phyloP scores from a whole-genome alignment of 2,888 invertebrate species.

The Rotaria macrura region DNA sequence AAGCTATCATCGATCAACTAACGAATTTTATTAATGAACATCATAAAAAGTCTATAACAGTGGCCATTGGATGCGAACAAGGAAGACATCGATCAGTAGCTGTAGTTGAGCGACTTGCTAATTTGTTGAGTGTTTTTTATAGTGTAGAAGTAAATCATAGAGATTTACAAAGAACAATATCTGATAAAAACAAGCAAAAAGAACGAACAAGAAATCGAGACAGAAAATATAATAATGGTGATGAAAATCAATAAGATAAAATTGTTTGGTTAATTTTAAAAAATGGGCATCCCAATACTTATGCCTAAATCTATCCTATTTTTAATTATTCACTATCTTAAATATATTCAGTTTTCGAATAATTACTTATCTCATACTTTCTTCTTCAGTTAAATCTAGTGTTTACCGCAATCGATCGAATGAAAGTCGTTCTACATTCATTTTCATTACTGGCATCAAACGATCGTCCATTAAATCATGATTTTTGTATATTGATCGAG shows the following conservation, averaged over 20 bases:
- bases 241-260: neutral
- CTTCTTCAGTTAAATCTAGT: too few species aligned
- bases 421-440: too few species aligned
- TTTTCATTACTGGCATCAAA: too few species aligned
- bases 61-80: slow-evolving; percentile 5
- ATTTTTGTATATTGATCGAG: too few species aligned
- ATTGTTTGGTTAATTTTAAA: neutral
- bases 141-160: neutral
- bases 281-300: too few species aligned
- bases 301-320: too few species aligned
- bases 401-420: too few species aligned
- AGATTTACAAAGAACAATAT: neutral
- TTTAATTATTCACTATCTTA: too few species aligned
- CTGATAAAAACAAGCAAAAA: neutral
- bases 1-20: neutral
- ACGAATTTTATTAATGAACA: neutral
- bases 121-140: neutral
- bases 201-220: neutral
- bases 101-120: neutral
- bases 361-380: too few species aligned
- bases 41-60: neutral
- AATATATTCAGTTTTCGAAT: too few species aligned
- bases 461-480: too few species aligned
- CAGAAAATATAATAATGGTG: neutral
- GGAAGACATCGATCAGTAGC: neutral